A percentile compares a stretch with the other conserved stretches of the same genome.
Evolutionary conservation across 2,888 invertebrate species (phyloP).

Genomic region (Patella caerulea): DNA sequence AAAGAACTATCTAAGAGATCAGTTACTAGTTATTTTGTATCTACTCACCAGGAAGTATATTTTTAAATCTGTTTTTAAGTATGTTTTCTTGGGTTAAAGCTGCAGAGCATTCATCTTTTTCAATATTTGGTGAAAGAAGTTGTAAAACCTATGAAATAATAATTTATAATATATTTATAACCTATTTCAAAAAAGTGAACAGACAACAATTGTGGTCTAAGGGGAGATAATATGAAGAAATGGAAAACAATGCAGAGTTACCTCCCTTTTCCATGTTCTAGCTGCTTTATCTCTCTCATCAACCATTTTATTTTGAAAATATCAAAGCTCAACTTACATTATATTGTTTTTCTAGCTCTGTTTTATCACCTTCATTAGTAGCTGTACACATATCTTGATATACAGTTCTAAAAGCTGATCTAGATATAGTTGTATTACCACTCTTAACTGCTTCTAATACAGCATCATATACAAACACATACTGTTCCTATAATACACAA

Average conservation of each 20-base stretch:
- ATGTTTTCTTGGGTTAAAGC: constrained; percentile 57
- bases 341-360: constrained; percentile 65
- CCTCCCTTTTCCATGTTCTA: neutral
- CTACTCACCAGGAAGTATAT: constrained; percentile 63
- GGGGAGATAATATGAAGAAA: constrained; percentile 7
- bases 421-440: constrained; percentile 61
- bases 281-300: too few relatives aligned
- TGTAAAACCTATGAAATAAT: constrained; percentile 51
- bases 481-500: constrained; percentile 57
- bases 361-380: constrained; percentile 46
- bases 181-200: too few relatives aligned
- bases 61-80: constrained; percentile 63
- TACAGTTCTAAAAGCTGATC: constrained; percentile 51
- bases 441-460: constrained; percentile 59
- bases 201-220: neutral
- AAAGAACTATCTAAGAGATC: neutral
- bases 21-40: neutral
- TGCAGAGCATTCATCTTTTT: constrained; percentile 60
- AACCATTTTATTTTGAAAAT: too few relatives aligned
- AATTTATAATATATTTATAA: too few relatives aligned
- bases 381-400: constrained; percentile 56
- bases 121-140: constrained; percentile 56
- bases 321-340: constrained; percentile 47
- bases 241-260: neutral
- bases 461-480: constrained; percentile 66